phyloP scores from a whole-genome alignment of 1,140 invertebrate species.

The Harpegnathos saltator region DNA sequence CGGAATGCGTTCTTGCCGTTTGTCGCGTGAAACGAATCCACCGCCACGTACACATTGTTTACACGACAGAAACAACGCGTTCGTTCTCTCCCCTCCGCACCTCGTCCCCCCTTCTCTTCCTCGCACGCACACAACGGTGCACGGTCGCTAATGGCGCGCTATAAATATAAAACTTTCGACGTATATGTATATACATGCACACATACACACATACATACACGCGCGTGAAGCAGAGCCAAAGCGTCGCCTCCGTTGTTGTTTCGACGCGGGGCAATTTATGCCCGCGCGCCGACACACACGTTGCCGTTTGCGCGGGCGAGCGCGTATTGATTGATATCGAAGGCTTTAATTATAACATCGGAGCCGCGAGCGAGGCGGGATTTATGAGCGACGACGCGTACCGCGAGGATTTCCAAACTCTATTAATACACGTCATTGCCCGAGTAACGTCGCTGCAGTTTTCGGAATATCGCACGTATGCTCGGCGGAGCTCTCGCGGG shows the following conservation, averaged over 20 bases:
- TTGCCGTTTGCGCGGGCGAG: slow-evolving; percentile 13
- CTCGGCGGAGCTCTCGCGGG: neutral
- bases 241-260: slow-evolving; percentile 32
- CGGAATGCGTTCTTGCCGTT: slow-evolving; percentile 39
- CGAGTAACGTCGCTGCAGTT: slow-evolving; percentile 23
- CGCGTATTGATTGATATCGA: slow-evolving; percentile 58
- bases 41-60: slow-evolving; percentile 33
- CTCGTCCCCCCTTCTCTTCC: neutral
- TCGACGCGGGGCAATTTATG: slow-evolving; percentile 51
- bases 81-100: too few species aligned
- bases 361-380: slow-evolving; percentile 42
- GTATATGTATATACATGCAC: too few species aligned
- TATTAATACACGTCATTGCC: slow-evolving; percentile 52
- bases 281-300: slow-evolving; percentile 46
- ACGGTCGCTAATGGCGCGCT: slow-evolving; percentile 27
- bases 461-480: slow-evolving; percentile 23
- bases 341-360: slow-evolving; percentile 61
- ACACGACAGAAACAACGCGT: slow-evolving; percentile 14
- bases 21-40: slow-evolving; percentile 42
- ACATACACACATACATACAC: too few species aligned
- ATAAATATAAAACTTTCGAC: slow-evolving; percentile 52
- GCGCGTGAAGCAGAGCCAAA: neutral
- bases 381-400: slow-evolving; percentile 41
- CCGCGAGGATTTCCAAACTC: slow-evolving; percentile 55
- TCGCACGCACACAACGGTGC: neutral